These are phyloP conservation scores for Urocitellus parryii DNA, from an alignment of 2,113 vertebrate species.

Conservation along the genomic window DNA sequence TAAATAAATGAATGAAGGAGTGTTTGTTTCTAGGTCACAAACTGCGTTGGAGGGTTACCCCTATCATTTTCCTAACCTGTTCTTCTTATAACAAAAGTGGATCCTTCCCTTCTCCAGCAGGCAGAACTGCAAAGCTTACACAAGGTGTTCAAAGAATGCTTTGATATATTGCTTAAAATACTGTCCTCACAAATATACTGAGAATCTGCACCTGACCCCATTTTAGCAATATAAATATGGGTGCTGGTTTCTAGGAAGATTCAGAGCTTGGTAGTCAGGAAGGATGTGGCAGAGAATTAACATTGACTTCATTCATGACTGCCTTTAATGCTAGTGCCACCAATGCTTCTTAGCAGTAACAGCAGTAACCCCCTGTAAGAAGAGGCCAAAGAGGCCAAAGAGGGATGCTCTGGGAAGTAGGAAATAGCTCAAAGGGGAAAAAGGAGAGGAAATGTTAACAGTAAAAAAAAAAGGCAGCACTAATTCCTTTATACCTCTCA, in stretches of 20 bases:
- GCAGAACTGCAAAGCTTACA: background rate
- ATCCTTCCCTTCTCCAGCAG: background rate
- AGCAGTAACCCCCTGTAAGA: background rate
- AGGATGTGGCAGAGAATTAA: background rate
- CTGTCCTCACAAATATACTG: background rate
- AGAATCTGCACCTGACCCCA: background rate
- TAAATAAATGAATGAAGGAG: background rate
- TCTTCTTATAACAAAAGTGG: background rate
- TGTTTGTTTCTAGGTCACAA: background rate
- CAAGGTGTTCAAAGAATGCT: background rate
- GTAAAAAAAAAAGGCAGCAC: background rate
- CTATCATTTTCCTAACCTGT: background rate
- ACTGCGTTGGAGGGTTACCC: background rate
- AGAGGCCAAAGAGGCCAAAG: background rate
- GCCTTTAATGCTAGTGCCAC: background rate
- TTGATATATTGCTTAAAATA: background rate
- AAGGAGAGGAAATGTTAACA: background rate
- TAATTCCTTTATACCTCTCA: background rate
- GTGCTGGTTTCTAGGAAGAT: background rate
- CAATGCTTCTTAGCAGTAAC: accelerated
- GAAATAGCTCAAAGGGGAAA: background rate
- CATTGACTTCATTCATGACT: background rate
- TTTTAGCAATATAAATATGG: background rate
- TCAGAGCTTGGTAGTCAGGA: background rate
- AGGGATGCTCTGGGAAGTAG: background rate